A percentile compares a stretch with the other conserved stretches of the same genome.
Conservation (phyloP, 2,888 invertebrate genomes). For the Exocentrus adspersus region DNA sequence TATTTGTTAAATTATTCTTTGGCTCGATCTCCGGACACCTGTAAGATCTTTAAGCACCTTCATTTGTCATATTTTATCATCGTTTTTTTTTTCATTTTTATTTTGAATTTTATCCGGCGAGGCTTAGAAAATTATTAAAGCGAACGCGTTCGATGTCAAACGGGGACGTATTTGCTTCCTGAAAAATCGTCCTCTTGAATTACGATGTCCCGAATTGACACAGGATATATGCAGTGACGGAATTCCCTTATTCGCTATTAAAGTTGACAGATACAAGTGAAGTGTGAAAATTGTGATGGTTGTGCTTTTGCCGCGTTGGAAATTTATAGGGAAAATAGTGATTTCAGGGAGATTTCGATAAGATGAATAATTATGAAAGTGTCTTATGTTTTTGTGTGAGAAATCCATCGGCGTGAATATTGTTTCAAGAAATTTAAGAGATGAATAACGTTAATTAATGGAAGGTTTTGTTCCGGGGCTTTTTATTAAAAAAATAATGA, state of each 20-base stretch:
- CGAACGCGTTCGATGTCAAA: neutral
- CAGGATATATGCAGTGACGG: constrained; percentile 1
- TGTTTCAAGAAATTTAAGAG: constrained; percentile 13
- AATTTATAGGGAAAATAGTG: no score
- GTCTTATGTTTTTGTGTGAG: constrained; percentile 10
- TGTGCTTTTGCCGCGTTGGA: no score
- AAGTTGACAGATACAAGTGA: neutral
- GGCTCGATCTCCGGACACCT: neutral
- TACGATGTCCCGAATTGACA: neutral
- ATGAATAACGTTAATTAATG: constrained; percentile 18
- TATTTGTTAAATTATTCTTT: neutral
- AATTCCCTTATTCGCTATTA: neutral
- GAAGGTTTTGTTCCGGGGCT: neutral
- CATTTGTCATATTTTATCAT: neutral
- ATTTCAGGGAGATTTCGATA: constrained; percentile 1
- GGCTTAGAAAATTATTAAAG: neutral
- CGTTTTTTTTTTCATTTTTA: neutral
- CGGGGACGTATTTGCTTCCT: neutral
- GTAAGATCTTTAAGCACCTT: neutral
- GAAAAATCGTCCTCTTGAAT: neutral
- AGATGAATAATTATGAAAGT: constrained; percentile 10
- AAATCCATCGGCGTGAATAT: constrained; percentile 9
- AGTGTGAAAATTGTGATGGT: neutral
- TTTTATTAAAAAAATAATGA: constrained; percentile 10
- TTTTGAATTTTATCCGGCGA: neutral